phyloP scores from a whole-genome alignment of 2,888 invertebrate species.

The Phorcus lineatus region DNA sequence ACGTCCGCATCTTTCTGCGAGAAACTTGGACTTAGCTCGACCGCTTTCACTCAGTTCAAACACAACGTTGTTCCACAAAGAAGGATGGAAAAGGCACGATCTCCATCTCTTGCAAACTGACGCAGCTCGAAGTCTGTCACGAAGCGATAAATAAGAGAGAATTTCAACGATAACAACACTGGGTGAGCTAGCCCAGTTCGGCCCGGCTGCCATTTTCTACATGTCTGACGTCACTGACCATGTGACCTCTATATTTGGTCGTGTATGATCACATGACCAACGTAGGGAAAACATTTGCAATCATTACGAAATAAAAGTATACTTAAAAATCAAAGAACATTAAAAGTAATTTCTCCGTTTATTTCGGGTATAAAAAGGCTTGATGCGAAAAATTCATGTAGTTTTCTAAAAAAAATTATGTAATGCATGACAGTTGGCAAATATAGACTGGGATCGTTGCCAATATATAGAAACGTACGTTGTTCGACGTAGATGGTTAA shows the following conservation, averaged over 20 bases:
- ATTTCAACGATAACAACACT: constrained; percentile 75
- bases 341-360: too few species aligned
- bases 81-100: constrained; percentile 73
- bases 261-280: neutral
- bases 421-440: neutral
- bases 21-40: constrained; percentile 65
- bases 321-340: too few species aligned
- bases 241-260: constrained; percentile 33
- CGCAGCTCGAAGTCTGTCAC: constrained; percentile 78
- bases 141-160: constrained; percentile 77
- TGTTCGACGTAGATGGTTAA: too few species aligned
- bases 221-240: constrained; percentile 47
- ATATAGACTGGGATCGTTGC: too few species aligned
- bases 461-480: too few species aligned
- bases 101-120: constrained; percentile 80
- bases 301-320: neutral
- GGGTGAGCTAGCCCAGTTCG: constrained; percentile 68
- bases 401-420: neutral
- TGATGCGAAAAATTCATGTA: neutral
- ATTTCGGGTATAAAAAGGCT: too few species aligned
- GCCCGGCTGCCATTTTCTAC: constrained; percentile 65
- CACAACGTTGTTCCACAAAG: constrained; percentile 66
- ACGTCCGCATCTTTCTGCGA: constrained; percentile 70
- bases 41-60: constrained; percentile 54
- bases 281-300: neutral